phyloP scores from a whole-genome alignment of 2,113 vertebrate species.

The Cisticola juncidis region DNA sequence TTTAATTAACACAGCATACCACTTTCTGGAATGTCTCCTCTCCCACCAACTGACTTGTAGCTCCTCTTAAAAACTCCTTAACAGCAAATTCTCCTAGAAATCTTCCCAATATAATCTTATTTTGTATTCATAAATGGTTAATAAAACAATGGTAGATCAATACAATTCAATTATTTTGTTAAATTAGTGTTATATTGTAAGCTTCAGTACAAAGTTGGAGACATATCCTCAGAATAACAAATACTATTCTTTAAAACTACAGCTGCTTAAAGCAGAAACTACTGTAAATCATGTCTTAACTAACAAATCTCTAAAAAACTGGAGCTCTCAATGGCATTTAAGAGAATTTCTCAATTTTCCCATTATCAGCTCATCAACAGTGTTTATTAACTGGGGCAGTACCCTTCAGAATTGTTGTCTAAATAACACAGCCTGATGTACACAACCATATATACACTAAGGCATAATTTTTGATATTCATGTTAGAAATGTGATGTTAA shows the following conservation, averaged over 20 bases:
- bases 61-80: not conserved
- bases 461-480: not conserved
- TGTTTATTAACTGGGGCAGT: not conserved
- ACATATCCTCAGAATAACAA: not conserved
- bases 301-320: not conserved
- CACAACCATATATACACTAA: not conserved
- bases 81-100: not conserved
- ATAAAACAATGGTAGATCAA: not conserved
- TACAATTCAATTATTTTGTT: not conserved
- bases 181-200: not conserved
- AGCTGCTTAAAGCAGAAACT: not conserved
- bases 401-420: not conserved
- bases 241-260: not conserved
- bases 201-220: not conserved
- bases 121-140: not conserved
- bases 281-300: fast-evolving
- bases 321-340: not conserved
- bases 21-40: not conserved
- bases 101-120: not conserved
- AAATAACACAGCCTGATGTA: not conserved
- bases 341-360: not conserved
- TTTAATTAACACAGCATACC: not conserved
- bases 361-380: not conserved
- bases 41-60: not conserved
- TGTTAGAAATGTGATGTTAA: not conserved